Evolutionary conservation across 2,797 vertebrate species (phyloP).

Genomic region (Semotilus atromaculatus): DNA sequence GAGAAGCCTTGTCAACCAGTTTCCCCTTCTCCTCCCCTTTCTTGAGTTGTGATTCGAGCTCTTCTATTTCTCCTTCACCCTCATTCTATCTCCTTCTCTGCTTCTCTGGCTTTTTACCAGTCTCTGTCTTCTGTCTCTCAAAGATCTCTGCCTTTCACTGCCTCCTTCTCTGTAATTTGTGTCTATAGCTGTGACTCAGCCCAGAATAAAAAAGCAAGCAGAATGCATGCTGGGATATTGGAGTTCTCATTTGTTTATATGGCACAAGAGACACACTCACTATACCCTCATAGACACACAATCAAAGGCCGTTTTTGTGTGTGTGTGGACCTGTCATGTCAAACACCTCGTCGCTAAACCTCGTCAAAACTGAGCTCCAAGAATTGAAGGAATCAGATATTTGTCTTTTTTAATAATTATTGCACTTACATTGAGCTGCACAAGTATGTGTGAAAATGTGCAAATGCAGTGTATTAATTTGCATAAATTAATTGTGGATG

Average conservation of each 20-base stretch:
- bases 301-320: slow-evolving; percentile 57
- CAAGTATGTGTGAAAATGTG: background rate
- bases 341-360: background rate
- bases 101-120: slow-evolving; percentile 44
- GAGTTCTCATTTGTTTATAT: slow-evolving; percentile 67
- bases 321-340: slow-evolving; percentile 15
- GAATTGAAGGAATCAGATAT: slow-evolving; percentile 1
- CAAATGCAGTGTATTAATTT: slow-evolving; percentile 8
- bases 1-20: slow-evolving; percentile 68
- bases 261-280: slow-evolving; percentile 55
- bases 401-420: background rate
- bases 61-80: slow-evolving; percentile 58
- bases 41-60: slow-evolving; percentile 49
- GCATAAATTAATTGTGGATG: slow-evolving; percentile 28
- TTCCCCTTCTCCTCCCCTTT: slow-evolving; percentile 32
- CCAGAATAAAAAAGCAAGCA: slow-evolving; percentile 53
- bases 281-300: slow-evolving; percentile 61
- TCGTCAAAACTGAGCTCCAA: background rate
- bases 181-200: slow-evolving; percentile 62
- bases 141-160: slow-evolving; percentile 59
- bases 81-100: slow-evolving; percentile 28
- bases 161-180: slow-evolving; percentile 61
- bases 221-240: slow-evolving; percentile 51
- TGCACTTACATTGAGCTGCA: background rate
- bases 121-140: slow-evolving; percentile 53